Base-by-base conservation (phyloP, 2,113 vertebrate species). In the Taurulus bubalis region DNA sequence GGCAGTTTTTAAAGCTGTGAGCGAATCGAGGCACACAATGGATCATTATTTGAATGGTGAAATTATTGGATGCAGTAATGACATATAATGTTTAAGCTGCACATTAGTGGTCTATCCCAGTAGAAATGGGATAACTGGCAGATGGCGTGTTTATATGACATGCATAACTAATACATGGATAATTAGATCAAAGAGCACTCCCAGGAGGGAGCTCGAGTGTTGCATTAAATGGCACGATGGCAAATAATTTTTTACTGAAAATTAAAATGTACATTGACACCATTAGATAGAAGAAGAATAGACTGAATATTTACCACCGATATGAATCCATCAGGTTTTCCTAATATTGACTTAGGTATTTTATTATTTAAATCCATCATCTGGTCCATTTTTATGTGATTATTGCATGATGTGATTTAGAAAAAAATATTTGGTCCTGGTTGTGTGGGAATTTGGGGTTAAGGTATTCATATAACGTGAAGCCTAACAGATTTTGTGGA, bases 201-300 rank as follows among this genome's bases (percentile, higher is more conserved):
- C 18, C 49, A 69, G 66, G 71, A 65, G 67, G 55, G 67, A 51
- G 26, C 22, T 18, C 10, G 24, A 70, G 53, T 58, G 34, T 30
- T 40, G 56, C 40, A 87, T 73, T 34, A 79, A 73, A 75, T 65
- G 32, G 79, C 67, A 72, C 24, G 64, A 65, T 47, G 63, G n/a
- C 45, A 71, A n/a, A n/a, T 63, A 2, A 12, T n/a, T 47, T 71
- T 30, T 32, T 15, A 28, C 22, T 28, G 2, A 42, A 67, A 66
- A 66, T 75, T 5, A 45, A 7, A 53, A 11, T 20, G 60, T 6
- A 22, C 8, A 63, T 8, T 58, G 59, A 28, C 16, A 55, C 24
- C 51, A 11, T 67, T 22, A 55, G 6, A 51, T 34, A n/a, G 26
- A 40, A 22, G 51, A 63, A 77, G 20, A 18, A 56, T 30, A 18